Evolutionary conservation across 1,140 invertebrate species (phyloP), one percentile per base, ranked within the genome.

Genomic region (Colletes latitarsis): DNA sequence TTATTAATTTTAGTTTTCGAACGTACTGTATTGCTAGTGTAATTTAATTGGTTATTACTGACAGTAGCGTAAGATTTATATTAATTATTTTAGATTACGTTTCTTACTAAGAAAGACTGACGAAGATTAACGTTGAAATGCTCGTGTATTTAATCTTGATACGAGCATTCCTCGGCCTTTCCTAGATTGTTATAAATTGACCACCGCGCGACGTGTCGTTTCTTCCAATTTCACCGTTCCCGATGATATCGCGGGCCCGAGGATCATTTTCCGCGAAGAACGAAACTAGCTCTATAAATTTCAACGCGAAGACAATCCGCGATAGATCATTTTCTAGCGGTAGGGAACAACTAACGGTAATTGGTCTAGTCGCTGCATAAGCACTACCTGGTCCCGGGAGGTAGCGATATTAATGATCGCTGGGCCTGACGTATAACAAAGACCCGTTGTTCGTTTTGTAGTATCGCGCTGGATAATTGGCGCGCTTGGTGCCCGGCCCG

Each of bases 291-390:
- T 85, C 84, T 76, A 85, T 85, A 85, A 85, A 85, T 85, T 77
- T 81, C 78, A 57, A 41, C 58, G 21, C 21, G 39, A 75, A 75
- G 78, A 82, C 83, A 81, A 82, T 85, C 62, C 80, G 55, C 83
- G 83, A 82, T 86, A 86, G 85, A 86, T 86, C 80, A 86, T 86
- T 86, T 85, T 82, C 73, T 72, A 82, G 55, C 83, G 74, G 84
- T 80, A 82, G 79, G 66, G 70, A 86, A 74, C 82, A 85, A 79
- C 83, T 85, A 85, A 86, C 84, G 84, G 84, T 86, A 86, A 86
- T 86, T 85, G 84, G 83, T 78, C 80, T 55, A 84, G 83, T 78
- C 84, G 83, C 82, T 77, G 82, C 80, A 79, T 79, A 82, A 79
- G 55, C 84, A 66, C 73, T 85, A 82, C 67, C 66, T 57, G 64